Evolutionary conservation across 2,797 vertebrate species (phyloP), one percentile per base, ranked within the genome.

Genomic region (Cetoscarus ocellatus): DNA sequence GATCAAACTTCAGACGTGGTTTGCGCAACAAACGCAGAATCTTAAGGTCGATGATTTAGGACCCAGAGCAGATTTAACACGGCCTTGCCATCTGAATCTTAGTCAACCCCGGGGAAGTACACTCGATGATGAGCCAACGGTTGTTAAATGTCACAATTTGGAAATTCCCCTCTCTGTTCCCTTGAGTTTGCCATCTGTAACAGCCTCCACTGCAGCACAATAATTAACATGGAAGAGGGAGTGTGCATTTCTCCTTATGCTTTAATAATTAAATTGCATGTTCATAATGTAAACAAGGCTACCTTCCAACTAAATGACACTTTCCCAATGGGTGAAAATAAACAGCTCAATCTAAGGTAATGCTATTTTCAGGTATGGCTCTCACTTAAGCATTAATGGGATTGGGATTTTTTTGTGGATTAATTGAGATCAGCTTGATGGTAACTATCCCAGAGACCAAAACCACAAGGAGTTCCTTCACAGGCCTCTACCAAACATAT

Each of bases 141-240:
- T 79, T 70, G 58, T 75, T 80, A 69, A 87, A 87, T 75, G 67
- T 79, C 79, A 75, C 67, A 70, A 75, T 71, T 73, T 85, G 87
- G 84, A 90, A 89, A 79, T 80, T 83, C 84, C 85, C 77, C 17
- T 53, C 59, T 75, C 51, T 12, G 60, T 53, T 78, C 9, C 35
- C 73, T 44, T 2, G 57, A 70, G 67, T 70, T 77, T 49, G 40
- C 10, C 50, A 50, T 84, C 78, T 66, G n/a, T 27, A 56, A 70
- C 47, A 69, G 57, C 44, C 57, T 67, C 42, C 63, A 70, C 40
- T 52, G 44, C 63, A 55, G 68, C 50, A 63, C 45, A 34, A 75
- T 62, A 66, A 86, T 70, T 73, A 74, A 79, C 80, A 67, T 75
- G 56, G 53, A 73, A 53, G 62, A 75, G 36, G 48, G 43, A 7